These are phyloP conservation scores for Craniophora ligustri DNA, from an alignment of 2,888 invertebrate genomes.

Conservation along the genomic window DNA sequence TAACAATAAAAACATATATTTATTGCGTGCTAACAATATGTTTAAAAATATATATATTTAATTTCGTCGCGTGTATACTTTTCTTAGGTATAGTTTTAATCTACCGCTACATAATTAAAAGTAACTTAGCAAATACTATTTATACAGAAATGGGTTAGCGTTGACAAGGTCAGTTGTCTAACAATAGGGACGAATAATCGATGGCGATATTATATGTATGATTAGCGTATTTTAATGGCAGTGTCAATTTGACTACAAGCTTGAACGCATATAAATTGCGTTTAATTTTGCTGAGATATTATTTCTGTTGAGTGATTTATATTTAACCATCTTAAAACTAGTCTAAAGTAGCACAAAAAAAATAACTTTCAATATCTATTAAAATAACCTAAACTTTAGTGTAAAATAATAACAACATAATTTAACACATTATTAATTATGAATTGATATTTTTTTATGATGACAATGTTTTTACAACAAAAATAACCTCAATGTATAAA, in stretches of 20 bases:
- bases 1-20: conserved; percentile 35
- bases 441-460: too few species aligned
- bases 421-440: too few species aligned
- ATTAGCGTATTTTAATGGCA: conserved; percentile 49
- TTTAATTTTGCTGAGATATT: neutral
- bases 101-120: conserved; percentile 48
- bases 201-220: conserved; percentile 45
- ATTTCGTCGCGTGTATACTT: conserved; percentile 56
- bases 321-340: too few species aligned
- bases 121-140: conserved; percentile 44
- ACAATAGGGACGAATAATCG: conserved; percentile 50
- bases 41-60: conserved; percentile 36
- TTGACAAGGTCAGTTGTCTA: conserved; percentile 48
- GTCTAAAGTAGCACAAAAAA: too few species aligned
- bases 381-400: too few species aligned
- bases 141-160: conserved; percentile 47
- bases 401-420: too few species aligned
- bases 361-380: too few species aligned
- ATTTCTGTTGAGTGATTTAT: too few species aligned
- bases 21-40: conserved; percentile 46
- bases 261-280: conserved; percentile 21
- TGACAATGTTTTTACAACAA: conserved; percentile 16
- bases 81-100: conserved; percentile 53
- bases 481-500: conserved; percentile 28
- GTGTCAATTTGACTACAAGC: conserved; percentile 38